A percentile compares a stretch with the other conserved stretches of the same genome.
Conservation (phyloP, 2,797 vertebrate species). For the Nothura maculosa region DNA sequence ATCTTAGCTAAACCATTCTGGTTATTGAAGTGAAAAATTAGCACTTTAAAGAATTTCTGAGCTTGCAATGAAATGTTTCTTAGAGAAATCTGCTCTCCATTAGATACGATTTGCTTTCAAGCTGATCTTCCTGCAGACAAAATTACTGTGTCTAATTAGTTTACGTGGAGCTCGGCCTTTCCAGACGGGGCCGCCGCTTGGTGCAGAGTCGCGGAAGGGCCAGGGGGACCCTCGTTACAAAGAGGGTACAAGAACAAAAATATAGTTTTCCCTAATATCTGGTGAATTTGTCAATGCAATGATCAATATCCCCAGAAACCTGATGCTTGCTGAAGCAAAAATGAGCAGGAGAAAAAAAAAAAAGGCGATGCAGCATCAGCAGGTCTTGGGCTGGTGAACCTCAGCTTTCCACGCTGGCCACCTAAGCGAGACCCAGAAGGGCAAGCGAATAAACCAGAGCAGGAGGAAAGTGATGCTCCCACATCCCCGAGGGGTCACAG, state of each 20-base stretch:
- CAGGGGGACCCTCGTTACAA: constrained; percentile 56
- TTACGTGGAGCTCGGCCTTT: constrained; percentile 69
- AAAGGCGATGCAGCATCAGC: not conserved
- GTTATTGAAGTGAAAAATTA: constrained; percentile 82
- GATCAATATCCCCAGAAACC: not conserved
- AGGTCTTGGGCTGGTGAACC: not conserved
- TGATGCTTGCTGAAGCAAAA: not conserved
- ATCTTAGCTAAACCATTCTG: constrained; percentile 58
- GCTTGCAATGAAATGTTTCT: constrained; percentile 74
- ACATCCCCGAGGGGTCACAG: not conserved
- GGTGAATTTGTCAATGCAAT: not conserved
- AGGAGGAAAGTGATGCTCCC: not conserved
- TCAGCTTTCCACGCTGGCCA: too few relatives aligned
- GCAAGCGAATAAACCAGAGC: not conserved
- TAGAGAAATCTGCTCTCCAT: constrained; percentile 74
- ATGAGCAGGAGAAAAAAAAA: not conserved
- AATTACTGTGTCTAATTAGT: constrained; percentile 81
- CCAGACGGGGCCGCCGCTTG: constrained; percentile 75
- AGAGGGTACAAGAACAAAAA: not conserved
- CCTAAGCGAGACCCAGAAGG: not conserved
- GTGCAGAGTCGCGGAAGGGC: constrained; percentile 55
- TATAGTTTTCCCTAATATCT: not conserved
- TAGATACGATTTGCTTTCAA: constrained; percentile 82
- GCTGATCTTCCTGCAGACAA: constrained; percentile 72
- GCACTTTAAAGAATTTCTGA: constrained; percentile 74